Conservation (phyloP, 2,888 invertebrate genomes). For the Hedya salicella region DNA sequence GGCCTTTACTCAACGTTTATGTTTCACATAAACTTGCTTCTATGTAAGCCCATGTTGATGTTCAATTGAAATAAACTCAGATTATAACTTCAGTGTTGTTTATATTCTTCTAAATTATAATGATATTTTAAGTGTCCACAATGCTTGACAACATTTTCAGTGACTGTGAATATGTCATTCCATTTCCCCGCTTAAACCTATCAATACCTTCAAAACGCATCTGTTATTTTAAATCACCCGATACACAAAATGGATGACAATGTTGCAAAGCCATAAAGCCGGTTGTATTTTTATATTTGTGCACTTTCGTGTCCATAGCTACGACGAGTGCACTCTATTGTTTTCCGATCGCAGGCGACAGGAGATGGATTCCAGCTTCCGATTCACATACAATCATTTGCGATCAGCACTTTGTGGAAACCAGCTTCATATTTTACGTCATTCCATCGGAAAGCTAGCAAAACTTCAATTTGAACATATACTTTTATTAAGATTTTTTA, state of each 20-base stretch:
- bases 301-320: conserved; percentile 57
- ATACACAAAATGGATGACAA: conserved; percentile 48
- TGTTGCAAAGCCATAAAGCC: conserved; percentile 58
- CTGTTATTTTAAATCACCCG: conserved; percentile 41
- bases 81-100: not conserved
- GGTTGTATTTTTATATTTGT: conserved; percentile 59
- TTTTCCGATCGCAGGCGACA: conserved; percentile 67
- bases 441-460: too few species aligned
- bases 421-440: not conserved
- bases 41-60: not conserved
- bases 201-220: conserved; percentile 31
- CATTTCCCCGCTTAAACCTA: conserved; percentile 20
- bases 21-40: conserved; percentile 11
- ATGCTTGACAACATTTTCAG: not conserved
- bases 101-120: too few species aligned
- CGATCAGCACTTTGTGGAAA: conserved; percentile 3
- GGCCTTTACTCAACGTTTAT: conserved; percentile 28
- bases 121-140: too few species aligned
- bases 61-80: not conserved
- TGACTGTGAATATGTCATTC: conserved; percentile 6
- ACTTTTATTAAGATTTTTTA: too few species aligned
- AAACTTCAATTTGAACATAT: not conserved
- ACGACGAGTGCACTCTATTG: conserved; percentile 70
- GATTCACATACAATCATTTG: conserved; percentile 46
- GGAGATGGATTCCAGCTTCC: conserved; percentile 64